These are phyloP conservation scores for Aplochiton taeniatus DNA, from an alignment of 2,797 vertebrate genomes.

Conservation along the genomic window DNA sequence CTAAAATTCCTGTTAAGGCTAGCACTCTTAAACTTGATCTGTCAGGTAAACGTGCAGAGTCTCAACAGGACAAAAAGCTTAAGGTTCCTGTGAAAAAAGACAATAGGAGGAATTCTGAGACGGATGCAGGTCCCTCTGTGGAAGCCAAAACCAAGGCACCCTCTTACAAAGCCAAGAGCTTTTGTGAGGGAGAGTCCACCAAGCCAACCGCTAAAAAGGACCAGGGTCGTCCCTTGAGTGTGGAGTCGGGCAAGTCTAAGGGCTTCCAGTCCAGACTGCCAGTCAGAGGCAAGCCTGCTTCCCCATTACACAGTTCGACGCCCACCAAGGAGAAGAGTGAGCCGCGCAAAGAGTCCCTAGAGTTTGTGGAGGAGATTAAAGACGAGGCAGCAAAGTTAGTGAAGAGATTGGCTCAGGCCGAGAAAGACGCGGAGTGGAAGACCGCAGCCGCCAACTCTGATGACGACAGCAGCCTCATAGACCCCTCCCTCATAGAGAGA, in stretches of 20 bases:
- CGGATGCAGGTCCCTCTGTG: conserved; percentile 78
- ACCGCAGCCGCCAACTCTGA: conserved; percentile 79
- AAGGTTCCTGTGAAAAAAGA: conserved; percentile 78
- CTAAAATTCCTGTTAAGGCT: conserved; percentile 90
- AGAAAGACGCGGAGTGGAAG: conserved; percentile 84
- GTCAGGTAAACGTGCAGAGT: conserved; percentile 59
- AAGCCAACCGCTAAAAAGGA: conserved; percentile 77
- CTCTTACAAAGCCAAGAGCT: conserved; percentile 84
- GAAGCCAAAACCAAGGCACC: conserved; percentile 77
- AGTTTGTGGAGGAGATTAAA: conserved; percentile 96
- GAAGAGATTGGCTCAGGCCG: conserved; percentile 89
- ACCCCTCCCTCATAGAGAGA: conserved; percentile 92
- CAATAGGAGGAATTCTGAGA: conserved; percentile 88
- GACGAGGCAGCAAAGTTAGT: conserved; percentile 96
- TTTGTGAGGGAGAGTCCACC: conserved; percentile 83
- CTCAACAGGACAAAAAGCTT: conserved; percentile 69
- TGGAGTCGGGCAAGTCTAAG: conserved; percentile 82
- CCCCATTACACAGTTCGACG: conserved; percentile 65
- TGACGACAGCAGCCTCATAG: conserved; percentile 91
- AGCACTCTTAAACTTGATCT: conserved; percentile 72
- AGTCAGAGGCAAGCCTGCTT: conserved; percentile 82
- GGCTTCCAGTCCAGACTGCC: conserved; percentile 88
- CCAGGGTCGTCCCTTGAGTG: conserved; percentile 60
- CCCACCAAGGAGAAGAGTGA: conserved; percentile 84
- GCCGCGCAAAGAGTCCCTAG: conserved; percentile 84